These are phyloP conservation scores for Acestrorhynchus altus DNA, from an alignment of 2,797 vertebrate genomes.

Conservation along the genomic window DNA sequence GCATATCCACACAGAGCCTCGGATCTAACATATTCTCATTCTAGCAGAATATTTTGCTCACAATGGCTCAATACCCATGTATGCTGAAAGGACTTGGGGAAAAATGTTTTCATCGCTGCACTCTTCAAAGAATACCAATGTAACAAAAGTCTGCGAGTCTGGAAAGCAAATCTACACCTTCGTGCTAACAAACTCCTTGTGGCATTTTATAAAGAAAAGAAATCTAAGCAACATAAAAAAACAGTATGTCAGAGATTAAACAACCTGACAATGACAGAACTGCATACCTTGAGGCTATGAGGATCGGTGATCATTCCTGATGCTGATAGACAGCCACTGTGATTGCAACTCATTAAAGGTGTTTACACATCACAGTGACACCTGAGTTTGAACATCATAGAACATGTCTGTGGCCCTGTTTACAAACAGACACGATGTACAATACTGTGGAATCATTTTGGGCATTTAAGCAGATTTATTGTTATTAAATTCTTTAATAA, in stretches of 20 bases:
- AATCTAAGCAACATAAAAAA: slow-evolving; percentile 35
- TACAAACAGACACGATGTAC: background rate
- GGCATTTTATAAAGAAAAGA: slow-evolving; percentile 24
- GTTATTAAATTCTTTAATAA: too few relatives aligned
- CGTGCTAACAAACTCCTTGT: slow-evolving; percentile 13
- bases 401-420: background rate
- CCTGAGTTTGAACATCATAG: too few relatives aligned
- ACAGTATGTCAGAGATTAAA: background rate
- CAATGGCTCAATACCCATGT: background rate
- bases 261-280: background rate
- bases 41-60: slow-evolving; percentile 10
- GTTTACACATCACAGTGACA: background rate
- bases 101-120: background rate
- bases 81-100: background rate
- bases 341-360: slow-evolving; percentile 8
- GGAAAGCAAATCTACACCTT: background rate
- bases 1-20: background rate
- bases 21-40: slow-evolving; percentile 19
- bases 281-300: background rate
- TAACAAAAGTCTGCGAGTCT: slow-evolving; percentile 1
- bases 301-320: slow-evolving; percentile 6
- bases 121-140: slow-evolving; percentile 22
- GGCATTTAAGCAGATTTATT: too few relatives aligned
- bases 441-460: too few relatives aligned
- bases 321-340: background rate